Evolutionary conservation across 2,113 vertebrate species (phyloP).

Genomic region (Sterna hirundo): DNA sequence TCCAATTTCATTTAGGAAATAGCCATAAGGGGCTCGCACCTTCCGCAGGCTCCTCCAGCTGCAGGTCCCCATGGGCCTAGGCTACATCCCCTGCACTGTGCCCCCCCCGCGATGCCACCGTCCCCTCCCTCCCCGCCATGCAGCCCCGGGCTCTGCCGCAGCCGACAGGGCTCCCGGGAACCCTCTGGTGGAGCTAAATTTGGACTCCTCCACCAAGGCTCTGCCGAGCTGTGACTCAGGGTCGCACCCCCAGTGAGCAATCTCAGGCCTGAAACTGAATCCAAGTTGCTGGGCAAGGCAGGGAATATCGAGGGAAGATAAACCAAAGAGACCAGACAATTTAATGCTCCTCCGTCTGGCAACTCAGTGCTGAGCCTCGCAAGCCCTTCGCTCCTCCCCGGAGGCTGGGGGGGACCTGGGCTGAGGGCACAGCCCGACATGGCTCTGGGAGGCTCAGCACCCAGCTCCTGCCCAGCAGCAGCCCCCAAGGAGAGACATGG

Average conservation of each 20-base stretch:
- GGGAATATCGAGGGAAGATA: background rate
- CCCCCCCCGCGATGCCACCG: background rate
- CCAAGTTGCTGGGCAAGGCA: background rate
- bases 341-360: background rate
- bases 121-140: no score
- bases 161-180: background rate
- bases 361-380: background rate
- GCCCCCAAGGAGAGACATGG: accelerated
- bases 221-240: background rate
- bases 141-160: background rate
- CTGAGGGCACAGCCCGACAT: background rate
- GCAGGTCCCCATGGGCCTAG: background rate
- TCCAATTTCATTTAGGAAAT: background rate
- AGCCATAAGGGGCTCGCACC: no score
- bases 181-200: background rate
- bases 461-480: background rate
- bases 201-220: background rate
- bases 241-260: background rate
- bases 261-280: background rate
- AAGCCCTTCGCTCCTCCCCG: background rate
- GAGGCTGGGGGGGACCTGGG: no score
- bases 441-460: background rate
- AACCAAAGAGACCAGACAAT: background rate
- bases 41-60: background rate
- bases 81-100: background rate